Evolutionary conservation across 2,797 vertebrate species (phyloP).

Genomic region (Spatula clypeata): DNA sequence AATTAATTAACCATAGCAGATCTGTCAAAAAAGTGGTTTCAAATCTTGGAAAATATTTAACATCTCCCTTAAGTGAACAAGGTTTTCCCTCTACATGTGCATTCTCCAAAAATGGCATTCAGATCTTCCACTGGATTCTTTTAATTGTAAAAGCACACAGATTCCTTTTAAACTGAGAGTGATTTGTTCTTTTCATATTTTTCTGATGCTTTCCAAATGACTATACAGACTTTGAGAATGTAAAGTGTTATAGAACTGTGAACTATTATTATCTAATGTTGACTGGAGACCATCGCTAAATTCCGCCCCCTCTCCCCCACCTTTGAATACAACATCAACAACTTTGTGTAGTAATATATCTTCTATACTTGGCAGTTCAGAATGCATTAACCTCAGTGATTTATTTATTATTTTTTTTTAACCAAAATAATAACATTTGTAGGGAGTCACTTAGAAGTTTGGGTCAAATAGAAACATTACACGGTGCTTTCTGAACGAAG

Average conservation of each 20-base stretch:
- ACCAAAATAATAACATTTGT: slow-evolving; percentile 25
- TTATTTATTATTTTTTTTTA: not conserved
- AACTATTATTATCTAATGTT: slow-evolving; percentile 13
- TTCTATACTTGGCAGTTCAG: not conserved
- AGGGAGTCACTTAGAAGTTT: not conserved
- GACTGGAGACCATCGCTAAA: not conserved
- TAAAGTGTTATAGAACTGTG: not conserved
- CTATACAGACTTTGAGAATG: slow-evolving; percentile 24
- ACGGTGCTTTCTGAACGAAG: slow-evolving; percentile 4
- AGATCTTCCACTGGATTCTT: slow-evolving; percentile 16
- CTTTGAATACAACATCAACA: slow-evolving; percentile 16
- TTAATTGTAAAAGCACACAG: slow-evolving; percentile 61
- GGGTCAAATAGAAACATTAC: not conserved
- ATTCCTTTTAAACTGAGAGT: slow-evolving; percentile 28
- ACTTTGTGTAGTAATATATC: not conserved
- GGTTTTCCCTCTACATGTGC: accelerated
- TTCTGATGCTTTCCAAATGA: slow-evolving; percentile 8
- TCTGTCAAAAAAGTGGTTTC: slow-evolving; percentile 82
- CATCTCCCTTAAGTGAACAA: slow-evolving; percentile 62
- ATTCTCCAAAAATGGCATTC: slow-evolving; percentile 28
- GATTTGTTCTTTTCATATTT: not conserved
- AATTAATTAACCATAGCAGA: slow-evolving; percentile 86
- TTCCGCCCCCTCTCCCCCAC: not conserved
- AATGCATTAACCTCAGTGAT: not conserved
- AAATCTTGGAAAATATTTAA: slow-evolving; percentile 79